A percentile compares a stretch with the other conserved stretches of the same genome.
phyloP scores from a whole-genome alignment of 2,888 invertebrate genomes.

The Drosophila lutescens region DNA sequence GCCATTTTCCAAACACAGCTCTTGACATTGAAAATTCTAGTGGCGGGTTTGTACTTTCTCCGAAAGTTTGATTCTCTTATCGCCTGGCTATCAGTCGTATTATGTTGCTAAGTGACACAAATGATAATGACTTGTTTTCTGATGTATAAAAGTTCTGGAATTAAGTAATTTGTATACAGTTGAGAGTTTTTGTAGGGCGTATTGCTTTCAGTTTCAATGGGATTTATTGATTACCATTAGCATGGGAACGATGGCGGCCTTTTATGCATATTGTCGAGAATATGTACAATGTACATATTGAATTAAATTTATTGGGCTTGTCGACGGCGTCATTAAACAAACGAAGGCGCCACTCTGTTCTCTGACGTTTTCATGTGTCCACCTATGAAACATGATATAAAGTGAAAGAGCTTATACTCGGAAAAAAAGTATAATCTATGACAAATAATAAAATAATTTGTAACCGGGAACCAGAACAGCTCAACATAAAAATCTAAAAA shows the following conservation, averaged over 20 bases:
- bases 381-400: not conserved
- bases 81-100: conserved; percentile 10
- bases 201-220: conserved; percentile 30
- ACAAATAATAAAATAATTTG: too few relatives aligned
- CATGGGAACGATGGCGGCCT: conserved; percentile 21
- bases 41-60: conserved; percentile 33
- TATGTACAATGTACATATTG: conserved; percentile 29
- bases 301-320: conserved; percentile 27
- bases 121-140: not conserved
- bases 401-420: not conserved
- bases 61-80: not conserved
- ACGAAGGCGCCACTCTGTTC: conserved; percentile 29
- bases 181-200: conserved; percentile 28
- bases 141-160: not conserved
- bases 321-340: conserved; percentile 31
- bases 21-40: conserved; percentile 60
- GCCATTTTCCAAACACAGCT: conserved; percentile 28
- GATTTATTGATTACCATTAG: conserved; percentile 20
- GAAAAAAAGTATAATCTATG: not conserved
- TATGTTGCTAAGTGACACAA: not conserved
- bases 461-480: too few relatives aligned
- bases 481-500: too few relatives aligned
- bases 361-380: not conserved
- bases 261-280: too few relatives aligned
- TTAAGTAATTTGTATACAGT: not conserved